phyloP scores from a whole-genome alignment of 37 sponge, comb jelly and placozoan genomes.

The Cliona cf. orientalis region DNA sequence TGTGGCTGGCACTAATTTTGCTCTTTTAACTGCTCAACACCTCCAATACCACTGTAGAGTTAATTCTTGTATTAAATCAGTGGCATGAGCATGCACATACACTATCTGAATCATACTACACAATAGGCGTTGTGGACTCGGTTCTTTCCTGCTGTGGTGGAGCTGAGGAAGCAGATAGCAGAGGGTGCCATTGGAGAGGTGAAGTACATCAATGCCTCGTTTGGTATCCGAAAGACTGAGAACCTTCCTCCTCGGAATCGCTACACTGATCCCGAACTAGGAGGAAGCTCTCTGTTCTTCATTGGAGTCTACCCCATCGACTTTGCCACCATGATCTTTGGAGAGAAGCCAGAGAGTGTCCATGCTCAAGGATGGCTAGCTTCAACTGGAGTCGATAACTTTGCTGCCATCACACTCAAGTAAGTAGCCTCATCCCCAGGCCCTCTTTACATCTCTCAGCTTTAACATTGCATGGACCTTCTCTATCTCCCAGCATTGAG shows the following conservation, averaged over 20 bases:
- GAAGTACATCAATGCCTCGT: slow-evolving; percentile 54
- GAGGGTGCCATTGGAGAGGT: slow-evolving; percentile 78
- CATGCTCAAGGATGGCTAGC: slow-evolving; percentile 39
- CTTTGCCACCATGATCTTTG: slow-evolving; percentile 73
- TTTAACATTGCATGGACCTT: too few species aligned
- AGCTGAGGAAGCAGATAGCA: slow-evolving; percentile 54
- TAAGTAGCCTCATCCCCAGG: too few species aligned
- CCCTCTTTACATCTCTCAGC: too few species aligned
- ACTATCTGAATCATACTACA: too few species aligned
- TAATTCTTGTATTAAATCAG: too few species aligned
- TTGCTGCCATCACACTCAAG: slow-evolving; percentile 69
- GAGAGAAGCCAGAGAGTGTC: slow-evolving; percentile 60
- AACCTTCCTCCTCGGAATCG: slow-evolving; percentile 17
- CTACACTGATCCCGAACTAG: slow-evolving; percentile 49
- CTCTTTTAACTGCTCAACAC: too few species aligned
- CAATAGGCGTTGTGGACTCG: slow-evolving; percentile 71
- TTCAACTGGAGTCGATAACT: slow-evolving; percentile 60
- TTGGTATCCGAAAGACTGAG: slow-evolving; percentile 48
- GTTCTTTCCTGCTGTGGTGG: slow-evolving; percentile 73
- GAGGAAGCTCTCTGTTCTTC: slow-evolving; percentile 71
- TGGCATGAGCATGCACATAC: too few species aligned
- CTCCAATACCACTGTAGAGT: too few species aligned
- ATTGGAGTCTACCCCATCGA: slow-evolving; percentile 78
- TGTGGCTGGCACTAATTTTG: too few species aligned
- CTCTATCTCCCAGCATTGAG: too few species aligned